Conservation (phyloP, 2,113 vertebrate genomes). For the Pluvianellus socialis region DNA sequence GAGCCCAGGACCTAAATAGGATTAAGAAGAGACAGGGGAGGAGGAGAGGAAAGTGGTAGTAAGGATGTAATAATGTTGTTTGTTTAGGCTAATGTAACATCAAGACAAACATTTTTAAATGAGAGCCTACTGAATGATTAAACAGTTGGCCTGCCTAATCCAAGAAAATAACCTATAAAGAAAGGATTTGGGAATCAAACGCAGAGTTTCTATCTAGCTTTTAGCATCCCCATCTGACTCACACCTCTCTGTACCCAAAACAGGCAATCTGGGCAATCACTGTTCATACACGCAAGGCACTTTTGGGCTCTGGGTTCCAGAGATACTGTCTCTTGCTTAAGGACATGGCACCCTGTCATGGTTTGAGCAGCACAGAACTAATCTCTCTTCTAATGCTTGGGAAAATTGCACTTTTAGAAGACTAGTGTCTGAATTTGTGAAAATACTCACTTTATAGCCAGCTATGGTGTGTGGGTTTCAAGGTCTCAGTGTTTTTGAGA, state of each 20-base stretch:
- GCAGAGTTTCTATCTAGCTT: background rate
- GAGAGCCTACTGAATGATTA: background rate
- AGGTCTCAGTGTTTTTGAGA: too few species aligned
- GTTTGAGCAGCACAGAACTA: too few species aligned
- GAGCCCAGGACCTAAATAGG: background rate
- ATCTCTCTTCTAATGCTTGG: too few species aligned
- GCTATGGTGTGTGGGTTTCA: too few species aligned
- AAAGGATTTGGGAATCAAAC: background rate
- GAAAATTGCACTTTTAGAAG: too few species aligned
- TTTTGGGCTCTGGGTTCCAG: background rate
- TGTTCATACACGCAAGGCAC: rapidly evolving
- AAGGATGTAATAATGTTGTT: background rate
- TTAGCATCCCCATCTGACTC: background rate
- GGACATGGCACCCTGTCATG: background rate
- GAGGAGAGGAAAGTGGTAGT: background rate
- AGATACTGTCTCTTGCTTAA: background rate
- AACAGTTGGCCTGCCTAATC: background rate
- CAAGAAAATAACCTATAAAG: background rate
- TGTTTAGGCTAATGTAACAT: background rate
- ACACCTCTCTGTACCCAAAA: background rate
- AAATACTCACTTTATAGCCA: too few species aligned
- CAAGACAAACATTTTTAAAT: background rate
- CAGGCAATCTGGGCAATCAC: background rate
- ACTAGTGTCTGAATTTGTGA: too few species aligned
- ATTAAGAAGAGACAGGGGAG: background rate